phyloP scores from a whole-genome alignment of 2,113 vertebrate genomes.

The Gorsachius goisagi region DNA sequence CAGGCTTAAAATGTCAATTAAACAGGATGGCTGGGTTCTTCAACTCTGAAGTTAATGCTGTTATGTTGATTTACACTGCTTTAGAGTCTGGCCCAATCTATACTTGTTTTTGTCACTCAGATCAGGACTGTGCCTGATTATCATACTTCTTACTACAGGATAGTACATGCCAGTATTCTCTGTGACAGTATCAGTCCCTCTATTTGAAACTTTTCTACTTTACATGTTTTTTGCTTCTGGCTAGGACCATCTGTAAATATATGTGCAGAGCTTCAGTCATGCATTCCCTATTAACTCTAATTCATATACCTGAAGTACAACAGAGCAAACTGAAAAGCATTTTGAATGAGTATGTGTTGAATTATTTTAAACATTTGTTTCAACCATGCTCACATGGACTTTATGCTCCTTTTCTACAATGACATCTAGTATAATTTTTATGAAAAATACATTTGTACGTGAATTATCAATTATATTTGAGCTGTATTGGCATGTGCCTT shows the following conservation, averaged over 20 bases:
- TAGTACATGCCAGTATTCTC: neutral
- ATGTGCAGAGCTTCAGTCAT: neutral
- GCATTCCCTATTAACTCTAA: neutral
- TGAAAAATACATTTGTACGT: neutral
- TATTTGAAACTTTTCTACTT: neutral
- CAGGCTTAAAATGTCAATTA: conserved; percentile 37
- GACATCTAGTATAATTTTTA: neutral
- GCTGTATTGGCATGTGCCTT: neutral
- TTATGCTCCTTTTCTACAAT: neutral
- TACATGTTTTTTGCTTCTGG: neutral
- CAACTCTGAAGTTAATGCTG: neutral
- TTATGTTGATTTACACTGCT: neutral
- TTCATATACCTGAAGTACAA: neutral
- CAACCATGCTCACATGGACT: neutral
- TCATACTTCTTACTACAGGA: neutral
- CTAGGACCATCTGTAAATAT: neutral
- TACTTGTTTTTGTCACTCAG: neutral
- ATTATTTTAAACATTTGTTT: neutral
- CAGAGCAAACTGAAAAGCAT: neutral
- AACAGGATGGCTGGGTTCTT: neutral
- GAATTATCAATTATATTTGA: neutral
- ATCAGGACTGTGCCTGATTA: neutral
- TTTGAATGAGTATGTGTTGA: neutral
- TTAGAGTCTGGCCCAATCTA: neutral
- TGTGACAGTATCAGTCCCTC: neutral